Conservation (phyloP, 2,113 vertebrate genomes). For the Lathamus discolor region DNA sequence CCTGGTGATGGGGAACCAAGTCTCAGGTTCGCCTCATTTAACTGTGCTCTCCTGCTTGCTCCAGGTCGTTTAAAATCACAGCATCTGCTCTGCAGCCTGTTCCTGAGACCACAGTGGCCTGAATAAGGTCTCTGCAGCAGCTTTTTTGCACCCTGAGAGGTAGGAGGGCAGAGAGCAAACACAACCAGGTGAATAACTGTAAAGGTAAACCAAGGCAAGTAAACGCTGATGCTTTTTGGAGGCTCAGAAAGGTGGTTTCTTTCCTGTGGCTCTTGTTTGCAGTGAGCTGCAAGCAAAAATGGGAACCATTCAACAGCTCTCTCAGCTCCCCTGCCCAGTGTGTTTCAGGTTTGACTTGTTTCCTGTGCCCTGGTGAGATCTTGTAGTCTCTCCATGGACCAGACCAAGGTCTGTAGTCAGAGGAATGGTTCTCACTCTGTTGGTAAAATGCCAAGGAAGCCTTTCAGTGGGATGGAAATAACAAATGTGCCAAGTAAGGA, state of each 20-base stretch:
- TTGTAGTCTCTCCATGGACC: accelerated
- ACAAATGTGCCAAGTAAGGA: accelerated
- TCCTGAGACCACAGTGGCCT: accelerated
- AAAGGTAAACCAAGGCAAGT: not conserved
- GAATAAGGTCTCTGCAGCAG: not conserved
- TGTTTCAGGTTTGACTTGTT: not conserved
- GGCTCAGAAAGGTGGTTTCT: not conserved
- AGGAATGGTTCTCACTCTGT: not conserved
- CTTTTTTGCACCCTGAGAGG: not conserved
- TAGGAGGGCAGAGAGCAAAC: not conserved
- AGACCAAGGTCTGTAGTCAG: not conserved
- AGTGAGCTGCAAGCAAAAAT: too few species aligned
- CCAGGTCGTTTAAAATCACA: accelerated
- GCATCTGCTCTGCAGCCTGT: not conserved
- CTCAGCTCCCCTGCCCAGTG: not conserved
- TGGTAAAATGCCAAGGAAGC: not conserved
- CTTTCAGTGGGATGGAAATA: not conserved
- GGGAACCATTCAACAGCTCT: not conserved
- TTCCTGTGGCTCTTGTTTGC: not conserved
- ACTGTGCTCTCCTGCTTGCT: not conserved
- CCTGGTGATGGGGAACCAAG: not conserved
- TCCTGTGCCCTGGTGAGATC: not conserved
- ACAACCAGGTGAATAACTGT: not conserved
- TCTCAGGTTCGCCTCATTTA: accelerated
- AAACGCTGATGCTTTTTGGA: not conserved